Evolutionary conservation across 2,113 vertebrate species (phyloP), one percentile per base, ranked within the genome.

Genomic region (Polypterus bichir): DNA sequence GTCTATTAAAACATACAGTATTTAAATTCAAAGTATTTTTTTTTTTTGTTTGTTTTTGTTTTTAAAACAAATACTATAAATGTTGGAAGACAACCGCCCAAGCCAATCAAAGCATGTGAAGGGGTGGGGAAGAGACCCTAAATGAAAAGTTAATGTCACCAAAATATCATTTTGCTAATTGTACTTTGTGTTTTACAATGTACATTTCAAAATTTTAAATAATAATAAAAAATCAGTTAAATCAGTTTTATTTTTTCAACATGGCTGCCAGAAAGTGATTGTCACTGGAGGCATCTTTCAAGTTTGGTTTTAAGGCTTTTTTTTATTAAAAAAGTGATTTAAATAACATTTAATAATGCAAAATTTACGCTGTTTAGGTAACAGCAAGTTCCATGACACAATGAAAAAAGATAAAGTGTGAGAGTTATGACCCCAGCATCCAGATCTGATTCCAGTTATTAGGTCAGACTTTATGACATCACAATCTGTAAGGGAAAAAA

Each of bases 401-500:
- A 69, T 58, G 86, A 84, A 83, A 79, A 70, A 69, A 75, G 10
- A 7, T 6, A 54, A 46, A 6, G 46, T 53, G 48, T 9, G 47
- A 27, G 27, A 3, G 82, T 65, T 80, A 76, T 86, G 86, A 92
- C 88, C 89, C 83, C 82, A 86, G 85, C 80, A 91, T 88, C 87
- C 87, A 89, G 86, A 79, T 90, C 84, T 87, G 88, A 88, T 81
- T 88, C 85, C 89, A 82, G 84, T 85, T 88, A 90, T 86, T 87
- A 87, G 84, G 80, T 87, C 84, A 89, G 81, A 90, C 84, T 90
- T 27, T 92, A 88, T 91, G 88, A 89, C 88, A 92, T 91, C 89
- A 92, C 87, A 93, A 94, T 90, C 91, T 92, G 90, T 70, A 91
- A 92, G 77, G 74, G 89, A 86, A 88, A 89, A 92, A 81, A 90